A percentile compares a stretch with the other conserved stretches of the same genome.
phyloP scores from a whole-genome alignment of 2,113 vertebrate genomes.

The Spilogale gracilis region DNA sequence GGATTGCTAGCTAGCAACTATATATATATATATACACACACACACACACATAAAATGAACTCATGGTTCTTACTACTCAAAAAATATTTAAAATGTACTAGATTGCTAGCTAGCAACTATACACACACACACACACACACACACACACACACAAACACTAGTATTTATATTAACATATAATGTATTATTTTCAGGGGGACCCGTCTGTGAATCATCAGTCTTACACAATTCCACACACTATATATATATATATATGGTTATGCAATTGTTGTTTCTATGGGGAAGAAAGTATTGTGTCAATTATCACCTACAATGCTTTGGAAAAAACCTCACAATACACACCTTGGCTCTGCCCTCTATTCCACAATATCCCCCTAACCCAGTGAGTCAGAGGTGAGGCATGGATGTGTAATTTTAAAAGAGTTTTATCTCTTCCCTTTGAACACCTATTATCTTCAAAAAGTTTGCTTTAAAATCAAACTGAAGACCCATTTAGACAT shows the following conservation, averaged over 20 bases:
- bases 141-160: no score
- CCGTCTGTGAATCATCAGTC: no score
- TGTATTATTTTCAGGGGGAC: no score
- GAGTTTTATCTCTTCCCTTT: neutral
- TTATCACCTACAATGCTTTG: neutral
- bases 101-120: no score
- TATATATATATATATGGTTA: neutral
- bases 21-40: neutral
- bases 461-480: slow-evolving; percentile 1
- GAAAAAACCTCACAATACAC: neutral
- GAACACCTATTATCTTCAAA: neutral
- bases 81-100: no score
- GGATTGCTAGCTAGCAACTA: neutral
- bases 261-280: neutral
- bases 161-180: no score
- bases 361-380: neutral
- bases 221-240: no score
- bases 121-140: no score
- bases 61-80: no score
- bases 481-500: neutral
- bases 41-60: neutral
- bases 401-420: neutral
- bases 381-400: neutral
- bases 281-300: neutral
- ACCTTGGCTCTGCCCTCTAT: neutral